A percentile compares a stretch with the other conserved stretches of the same genome.
phyloP scores from a whole-genome alignment of 2,113 vertebrate genomes.

The Indri indri region DNA sequence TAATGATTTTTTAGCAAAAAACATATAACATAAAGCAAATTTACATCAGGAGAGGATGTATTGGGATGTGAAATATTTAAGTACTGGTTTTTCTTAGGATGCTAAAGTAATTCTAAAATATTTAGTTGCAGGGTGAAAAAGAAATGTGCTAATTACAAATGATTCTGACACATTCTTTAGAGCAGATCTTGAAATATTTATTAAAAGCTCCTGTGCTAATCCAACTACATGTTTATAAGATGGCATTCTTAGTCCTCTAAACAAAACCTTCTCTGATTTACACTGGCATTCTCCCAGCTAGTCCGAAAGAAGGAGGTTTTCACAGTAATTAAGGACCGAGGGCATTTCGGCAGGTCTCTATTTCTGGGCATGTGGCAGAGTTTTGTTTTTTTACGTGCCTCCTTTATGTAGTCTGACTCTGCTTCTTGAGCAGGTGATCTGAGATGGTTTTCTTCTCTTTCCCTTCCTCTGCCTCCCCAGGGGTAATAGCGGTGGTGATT shows the following conservation, averaged over 20 bases:
- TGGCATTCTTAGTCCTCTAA: neutral
- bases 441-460: neutral
- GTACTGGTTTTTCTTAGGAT: neutral
- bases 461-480: constrained; percentile 76
- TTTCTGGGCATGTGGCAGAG: neutral
- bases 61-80: neutral
- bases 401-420: neutral
- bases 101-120: neutral
- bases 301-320: neutral
- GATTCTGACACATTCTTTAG: neutral
- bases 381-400: neutral
- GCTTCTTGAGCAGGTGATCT: accelerated
- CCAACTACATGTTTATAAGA: neutral
- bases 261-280: neutral
- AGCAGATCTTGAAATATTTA: neutral
- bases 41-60: neutral
- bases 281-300: neutral
- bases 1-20: neutral
- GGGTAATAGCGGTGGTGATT: constrained; percentile 93
- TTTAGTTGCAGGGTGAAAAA: neutral
- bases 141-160: neutral
- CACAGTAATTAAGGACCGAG: neutral
- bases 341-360: neutral
- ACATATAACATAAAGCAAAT: neutral
- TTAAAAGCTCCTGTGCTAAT: neutral